Conservation (phyloP, 2,797 vertebrate genomes). For the Lutjanus argentimaculatus region DNA sequence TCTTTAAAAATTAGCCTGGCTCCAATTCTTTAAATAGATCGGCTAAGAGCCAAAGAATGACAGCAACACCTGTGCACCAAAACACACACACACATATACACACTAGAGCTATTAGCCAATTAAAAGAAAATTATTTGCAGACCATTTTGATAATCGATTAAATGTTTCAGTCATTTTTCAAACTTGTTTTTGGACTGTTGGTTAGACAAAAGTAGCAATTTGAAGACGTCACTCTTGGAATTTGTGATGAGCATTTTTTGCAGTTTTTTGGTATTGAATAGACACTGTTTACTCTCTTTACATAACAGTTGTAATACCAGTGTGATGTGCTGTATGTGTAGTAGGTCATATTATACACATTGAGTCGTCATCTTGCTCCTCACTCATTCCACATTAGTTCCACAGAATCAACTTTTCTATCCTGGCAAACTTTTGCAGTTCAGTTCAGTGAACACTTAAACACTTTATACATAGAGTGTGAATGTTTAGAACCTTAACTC, state of each 20-base stretch:
- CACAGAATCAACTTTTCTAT: neutral
- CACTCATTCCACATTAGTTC: neutral
- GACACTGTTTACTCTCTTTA: neutral
- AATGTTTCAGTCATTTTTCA: no score
- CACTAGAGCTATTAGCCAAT: no score
- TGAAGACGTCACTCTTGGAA: no score
- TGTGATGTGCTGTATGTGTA: neutral
- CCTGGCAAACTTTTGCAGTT: neutral
- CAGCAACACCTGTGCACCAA: constrained; percentile 50
- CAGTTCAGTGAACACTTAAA: neutral
- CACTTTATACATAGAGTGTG: neutral
- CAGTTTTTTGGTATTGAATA: no score
- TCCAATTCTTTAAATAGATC: constrained; percentile 48
- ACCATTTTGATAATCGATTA: no score
- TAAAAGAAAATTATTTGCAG: no score
- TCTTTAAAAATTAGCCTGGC: constrained; percentile 21
- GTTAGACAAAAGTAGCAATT: no score
- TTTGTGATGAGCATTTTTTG: no score
- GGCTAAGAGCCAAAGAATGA: constrained; percentile 38
- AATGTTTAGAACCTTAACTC: neutral
- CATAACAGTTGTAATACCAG: neutral
- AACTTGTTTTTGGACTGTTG: no score
- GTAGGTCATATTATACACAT: neutral
- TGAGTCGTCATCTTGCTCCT: constrained; percentile 2
- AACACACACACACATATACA: neutral